phyloP scores from a whole-genome alignment of 1,140 invertebrate species.

The Drosophila insularis region DNA sequence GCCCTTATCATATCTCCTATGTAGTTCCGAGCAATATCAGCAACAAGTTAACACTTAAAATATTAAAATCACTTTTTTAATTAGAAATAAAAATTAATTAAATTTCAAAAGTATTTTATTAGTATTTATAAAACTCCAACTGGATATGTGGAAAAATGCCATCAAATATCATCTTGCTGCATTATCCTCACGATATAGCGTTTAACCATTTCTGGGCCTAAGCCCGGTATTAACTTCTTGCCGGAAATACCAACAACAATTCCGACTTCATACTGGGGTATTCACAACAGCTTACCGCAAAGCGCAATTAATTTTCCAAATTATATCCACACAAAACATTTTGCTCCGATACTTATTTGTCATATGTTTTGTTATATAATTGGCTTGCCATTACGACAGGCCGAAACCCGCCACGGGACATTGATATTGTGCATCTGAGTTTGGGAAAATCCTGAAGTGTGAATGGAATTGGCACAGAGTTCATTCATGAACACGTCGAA shows the following conservation, averaged over 20 bases:
- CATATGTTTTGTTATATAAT: constrained; percentile 81
- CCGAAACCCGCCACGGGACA: constrained; percentile 20
- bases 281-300: constrained; percentile 63
- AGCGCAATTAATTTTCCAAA: constrained; percentile 75
- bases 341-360: constrained; percentile 49
- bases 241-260: constrained; percentile 47
- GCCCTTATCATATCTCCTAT: no score
- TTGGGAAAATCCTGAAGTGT: constrained; percentile 34
- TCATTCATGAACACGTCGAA: constrained; percentile 68
- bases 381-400: constrained; percentile 61
- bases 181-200: not conserved
- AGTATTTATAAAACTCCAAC: no score
- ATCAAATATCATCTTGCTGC: not conserved
- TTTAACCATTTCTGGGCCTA: constrained; percentile 33
- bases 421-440: constrained; percentile 47
- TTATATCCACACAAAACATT: constrained; percentile 36
- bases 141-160: no score
- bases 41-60: no score
- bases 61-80: no score
- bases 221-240: constrained; percentile 49
- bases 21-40: no score
- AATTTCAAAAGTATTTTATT: no score
- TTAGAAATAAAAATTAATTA: no score
- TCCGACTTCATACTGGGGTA: constrained; percentile 15
- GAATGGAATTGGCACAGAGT: constrained; percentile 53